A percentile compares a stretch with the other conserved stretches of the same genome.
These are phyloP conservation scores for Ictalurus furcatus DNA, from an alignment of 2,113 vertebrate species.

Conservation along the genomic window DNA sequence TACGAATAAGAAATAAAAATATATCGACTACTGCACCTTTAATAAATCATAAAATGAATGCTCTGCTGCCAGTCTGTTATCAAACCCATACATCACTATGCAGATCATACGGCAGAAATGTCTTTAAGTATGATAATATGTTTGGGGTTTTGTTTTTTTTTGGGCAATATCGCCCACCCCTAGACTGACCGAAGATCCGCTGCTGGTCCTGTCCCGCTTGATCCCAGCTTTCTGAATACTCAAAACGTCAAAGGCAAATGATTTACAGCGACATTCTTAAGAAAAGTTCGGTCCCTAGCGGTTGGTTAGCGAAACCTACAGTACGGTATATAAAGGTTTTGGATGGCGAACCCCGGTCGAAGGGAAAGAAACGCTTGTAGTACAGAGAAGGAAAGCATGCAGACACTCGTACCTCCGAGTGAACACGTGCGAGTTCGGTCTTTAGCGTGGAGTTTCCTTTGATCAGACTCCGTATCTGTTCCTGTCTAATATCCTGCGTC, in stretches of 20 bases:
- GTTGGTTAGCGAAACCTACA: not conserved
- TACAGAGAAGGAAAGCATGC: not conserved
- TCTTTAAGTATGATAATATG: not conserved
- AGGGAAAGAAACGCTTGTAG: not conserved
- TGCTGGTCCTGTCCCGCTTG: too few species aligned
- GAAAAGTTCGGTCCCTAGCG: too few species aligned
- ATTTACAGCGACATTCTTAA: not conserved
- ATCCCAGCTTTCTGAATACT: not conserved
- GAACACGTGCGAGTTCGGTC: constrained; percentile 63
- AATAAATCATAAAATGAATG: too few species aligned
- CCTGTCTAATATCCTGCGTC: constrained; percentile 71
- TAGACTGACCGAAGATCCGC: not conserved
- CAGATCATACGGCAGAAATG: not conserved
- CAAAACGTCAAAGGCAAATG: not conserved
- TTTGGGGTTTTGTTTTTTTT: not conserved
- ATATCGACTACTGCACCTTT: too few species aligned
- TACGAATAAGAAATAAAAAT: too few species aligned
- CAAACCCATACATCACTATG: not conserved
- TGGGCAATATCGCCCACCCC: not conserved
- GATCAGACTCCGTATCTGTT: constrained; percentile 75
- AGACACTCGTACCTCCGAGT: constrained; percentile 65
- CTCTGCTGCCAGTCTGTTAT: too few species aligned
- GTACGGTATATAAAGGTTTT: not conserved
- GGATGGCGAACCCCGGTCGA: not conserved
- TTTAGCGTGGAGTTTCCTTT: constrained; percentile 74